Conservation (phyloP, 2,888 invertebrate genomes). For the Hypolimnas misippus region DNA sequence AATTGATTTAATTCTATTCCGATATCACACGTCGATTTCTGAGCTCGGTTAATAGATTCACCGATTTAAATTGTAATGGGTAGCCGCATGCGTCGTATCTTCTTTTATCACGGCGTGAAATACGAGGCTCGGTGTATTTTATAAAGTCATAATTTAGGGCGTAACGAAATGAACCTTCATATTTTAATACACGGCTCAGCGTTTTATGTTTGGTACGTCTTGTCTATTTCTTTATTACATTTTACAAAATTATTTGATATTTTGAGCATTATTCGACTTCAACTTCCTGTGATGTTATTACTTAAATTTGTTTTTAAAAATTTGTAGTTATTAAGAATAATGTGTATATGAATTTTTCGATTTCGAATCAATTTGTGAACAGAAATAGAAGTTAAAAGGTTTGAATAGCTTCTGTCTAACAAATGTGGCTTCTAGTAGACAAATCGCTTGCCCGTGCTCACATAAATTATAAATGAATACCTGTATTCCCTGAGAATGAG, state of each 20-base stretch:
- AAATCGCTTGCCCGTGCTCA: constrained; percentile 65
- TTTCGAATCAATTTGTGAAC: constrained; percentile 1
- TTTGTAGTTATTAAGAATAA: not conserved
- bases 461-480: constrained; percentile 63
- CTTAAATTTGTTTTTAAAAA: no score
- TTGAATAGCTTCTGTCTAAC: constrained; percentile 56
- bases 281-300: not conserved
- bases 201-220: not conserved
- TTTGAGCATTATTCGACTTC: not conserved
- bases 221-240: constrained; percentile 5
- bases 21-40: constrained; percentile 39
- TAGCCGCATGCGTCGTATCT: constrained; percentile 57
- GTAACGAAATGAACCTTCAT: constrained; percentile 61
- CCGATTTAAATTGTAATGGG: constrained; percentile 57
- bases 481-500: constrained; percentile 50
- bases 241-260: not conserved
- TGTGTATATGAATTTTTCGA: not conserved
- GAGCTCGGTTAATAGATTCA: constrained; percentile 68
- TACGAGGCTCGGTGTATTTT: constrained; percentile 66
- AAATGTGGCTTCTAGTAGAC: constrained; percentile 65
- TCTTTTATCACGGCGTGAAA: constrained; percentile 68
- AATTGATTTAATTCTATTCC: constrained; percentile 41
- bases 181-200: not conserved
- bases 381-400: not conserved
- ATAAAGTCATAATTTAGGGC: constrained; percentile 73